These are phyloP conservation scores for Epinotia ramella DNA, from an alignment of 2,888 invertebrate genomes.

Conservation along the genomic window DNA sequence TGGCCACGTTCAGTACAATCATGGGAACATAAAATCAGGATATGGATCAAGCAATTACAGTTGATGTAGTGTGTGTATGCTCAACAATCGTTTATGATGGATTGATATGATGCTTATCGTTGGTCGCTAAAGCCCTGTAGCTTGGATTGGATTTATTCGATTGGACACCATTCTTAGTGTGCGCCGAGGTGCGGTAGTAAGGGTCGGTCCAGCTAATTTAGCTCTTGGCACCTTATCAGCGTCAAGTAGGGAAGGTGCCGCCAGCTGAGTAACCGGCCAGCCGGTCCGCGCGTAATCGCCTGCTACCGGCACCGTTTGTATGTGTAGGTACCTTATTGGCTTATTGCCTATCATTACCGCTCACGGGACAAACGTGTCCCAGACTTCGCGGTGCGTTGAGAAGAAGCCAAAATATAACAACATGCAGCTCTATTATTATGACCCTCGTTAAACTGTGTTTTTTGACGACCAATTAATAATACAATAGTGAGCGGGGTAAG, in stretches of 20 bases:
- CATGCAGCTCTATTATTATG: not conserved
- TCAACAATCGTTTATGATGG: not conserved
- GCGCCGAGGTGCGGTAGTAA: conserved; percentile 48
- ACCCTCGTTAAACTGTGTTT: too few species aligned
- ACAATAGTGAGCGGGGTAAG: too few species aligned
- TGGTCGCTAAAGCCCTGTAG: too few species aligned
- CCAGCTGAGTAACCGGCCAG: conserved; percentile 37
- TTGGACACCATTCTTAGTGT: not conserved
- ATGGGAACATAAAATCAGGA: too few species aligned
- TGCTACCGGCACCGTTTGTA: not conserved
- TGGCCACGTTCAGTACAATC: too few species aligned
- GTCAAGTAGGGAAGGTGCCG: conserved; percentile 47
- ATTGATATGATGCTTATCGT: not conserved
- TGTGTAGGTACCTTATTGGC: not conserved
- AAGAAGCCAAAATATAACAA: not conserved
- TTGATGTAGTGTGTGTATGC: too few species aligned
- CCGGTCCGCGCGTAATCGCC: not conserved
- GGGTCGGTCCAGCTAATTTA: conserved; percentile 57
- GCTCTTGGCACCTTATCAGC: conserved; percentile 62
- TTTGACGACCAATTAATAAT: too few species aligned
- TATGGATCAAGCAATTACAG: too few species aligned
- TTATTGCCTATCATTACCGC: not conserved
- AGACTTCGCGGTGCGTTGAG: not conserved
- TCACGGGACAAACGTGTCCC: not conserved
- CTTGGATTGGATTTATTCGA: too few species aligned